A percentile compares a stretch with the other conserved stretches of the same genome.
Evolutionary conservation across 2,888 invertebrate species (phyloP).

Genomic region (Mimas tiliae): DNA sequence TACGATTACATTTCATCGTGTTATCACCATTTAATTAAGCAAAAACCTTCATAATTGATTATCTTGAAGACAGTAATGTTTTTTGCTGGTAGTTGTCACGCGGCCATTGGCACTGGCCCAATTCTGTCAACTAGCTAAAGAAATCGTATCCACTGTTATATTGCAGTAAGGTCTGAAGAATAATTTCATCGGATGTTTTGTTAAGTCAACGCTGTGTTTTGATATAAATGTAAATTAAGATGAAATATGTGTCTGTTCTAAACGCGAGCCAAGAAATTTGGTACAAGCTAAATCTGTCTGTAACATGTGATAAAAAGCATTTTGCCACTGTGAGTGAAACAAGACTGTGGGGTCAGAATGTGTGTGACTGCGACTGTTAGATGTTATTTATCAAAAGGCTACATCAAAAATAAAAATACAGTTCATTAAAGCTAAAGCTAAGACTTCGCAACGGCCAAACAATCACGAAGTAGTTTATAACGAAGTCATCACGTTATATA

Average conservation of each 20-base stretch:
- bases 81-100: conserved; percentile 25
- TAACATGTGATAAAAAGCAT: too few species aligned
- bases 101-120: conserved; percentile 23
- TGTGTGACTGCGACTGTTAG: not conserved
- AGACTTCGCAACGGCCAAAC: not conserved
- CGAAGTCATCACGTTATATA: not conserved
- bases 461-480: not conserved
- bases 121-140: conserved; percentile 7
- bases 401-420: not conserved
- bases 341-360: too few species aligned
- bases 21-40: not conserved
- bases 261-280: conserved; percentile 3
- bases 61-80: conserved; percentile 1
- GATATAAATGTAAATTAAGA: conserved; percentile 1
- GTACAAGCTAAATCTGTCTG: too few species aligned
- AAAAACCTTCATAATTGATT: conserved; percentile 2
- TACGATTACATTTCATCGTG: not conserved
- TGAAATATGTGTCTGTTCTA: conserved; percentile 1
- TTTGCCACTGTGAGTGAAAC: too few species aligned
- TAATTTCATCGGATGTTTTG: conserved; percentile 10
- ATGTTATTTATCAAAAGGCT: not conserved
- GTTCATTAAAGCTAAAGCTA: not conserved
- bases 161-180: not conserved
- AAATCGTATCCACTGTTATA: not conserved
- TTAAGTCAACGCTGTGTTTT: not conserved